These are phyloP conservation scores for Pemphredon lugubris DNA, from an alignment of 2,888 invertebrate genomes.

Conservation along the genomic window DNA sequence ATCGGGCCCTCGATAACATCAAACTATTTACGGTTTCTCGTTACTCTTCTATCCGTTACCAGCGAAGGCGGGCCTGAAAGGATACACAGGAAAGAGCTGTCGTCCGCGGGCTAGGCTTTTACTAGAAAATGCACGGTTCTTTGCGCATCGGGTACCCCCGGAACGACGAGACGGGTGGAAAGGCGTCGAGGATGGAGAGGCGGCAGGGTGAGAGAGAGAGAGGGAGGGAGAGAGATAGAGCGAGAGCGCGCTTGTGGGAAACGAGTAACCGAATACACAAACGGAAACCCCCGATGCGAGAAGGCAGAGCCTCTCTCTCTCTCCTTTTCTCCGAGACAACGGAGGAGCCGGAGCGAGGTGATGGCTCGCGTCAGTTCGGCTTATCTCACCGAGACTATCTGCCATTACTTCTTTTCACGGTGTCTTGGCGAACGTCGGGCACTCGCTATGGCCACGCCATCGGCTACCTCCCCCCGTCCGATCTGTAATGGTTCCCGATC, in stretches of 20 bases:
- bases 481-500: slow-evolving; percentile 60
- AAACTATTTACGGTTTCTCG: slow-evolving; percentile 55
- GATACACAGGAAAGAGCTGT: slow-evolving; percentile 65
- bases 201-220: slow-evolving; percentile 33
- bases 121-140: slow-evolving; percentile 65
- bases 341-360: slow-evolving; percentile 60
- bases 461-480: slow-evolving; percentile 33
- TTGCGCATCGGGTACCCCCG: slow-evolving; percentile 45
- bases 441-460: slow-evolving; percentile 49
- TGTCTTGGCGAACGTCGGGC: slow-evolving; percentile 57
- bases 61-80: slow-evolving; percentile 43
- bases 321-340: slow-evolving; percentile 38
- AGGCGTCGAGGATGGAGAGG: slow-evolving; percentile 27
- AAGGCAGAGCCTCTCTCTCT: slow-evolving; percentile 51
- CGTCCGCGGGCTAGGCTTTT: slow-evolving; percentile 63
- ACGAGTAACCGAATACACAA: slow-evolving; percentile 74
- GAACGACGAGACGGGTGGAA: too few species aligned
- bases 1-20: slow-evolving; percentile 55
- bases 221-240: too few species aligned
- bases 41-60: slow-evolving; percentile 47
- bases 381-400: slow-evolving; percentile 74
- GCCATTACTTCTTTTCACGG: slow-evolving; percentile 73
- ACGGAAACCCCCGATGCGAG: slow-evolving; percentile 68
- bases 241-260: slow-evolving; percentile 65
- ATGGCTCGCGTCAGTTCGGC: slow-evolving; percentile 72